Base-by-base conservation (phyloP, 2,797 vertebrate species). In the Acanthornis magna region DNA sequence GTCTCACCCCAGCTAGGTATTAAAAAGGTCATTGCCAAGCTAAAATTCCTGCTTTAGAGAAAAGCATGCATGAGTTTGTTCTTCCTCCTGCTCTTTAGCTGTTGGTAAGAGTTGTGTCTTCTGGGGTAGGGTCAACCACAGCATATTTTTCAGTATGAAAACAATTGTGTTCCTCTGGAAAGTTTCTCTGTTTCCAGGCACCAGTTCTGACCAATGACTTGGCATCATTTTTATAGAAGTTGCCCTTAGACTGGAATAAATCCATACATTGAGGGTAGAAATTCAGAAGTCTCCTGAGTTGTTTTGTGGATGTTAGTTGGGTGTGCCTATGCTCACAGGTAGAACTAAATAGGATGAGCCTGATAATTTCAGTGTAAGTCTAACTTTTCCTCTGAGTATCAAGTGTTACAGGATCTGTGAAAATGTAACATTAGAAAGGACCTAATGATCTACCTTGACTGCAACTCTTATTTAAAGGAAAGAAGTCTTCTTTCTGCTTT, bases 21-120 rank as follows among this genome's bases (percentile, higher is more conserved):
- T 51, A 61, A 66, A 72, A 16, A 34, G 21, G 21, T 65, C 13
- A 9, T 27, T 19, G 2, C 38, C 45, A 58, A 42, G 19, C 47
- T 82, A 32, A 68, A 87, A 74, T 57, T 43, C 30, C 17, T 71
- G 38, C 25, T 79, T 36, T 76, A 38, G 25, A 5, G 60, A 48
- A 89, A 51, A 54, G 34, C 14, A 16, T 7, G 11, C 0, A 0
- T 0, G 1, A 63, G 67, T 57, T 13, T 1, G 1, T n/a, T n/a
- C 17, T 63, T 71, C 19, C 1, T 81, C n/a, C 40, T 65, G n/a
- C 20, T 76, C 43, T 70, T 85, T 45, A 63, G 29, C 30, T 76
- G 11, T n/a, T 79, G 48, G 11, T 60, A 71, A 38, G 45, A 26
- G 50, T 20, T 71, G 19, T 48, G 19, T 68, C 48, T 50, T 71